Conservation (phyloP, 2,888 invertebrate species). For the Sarcophaga caerulescens region DNA sequence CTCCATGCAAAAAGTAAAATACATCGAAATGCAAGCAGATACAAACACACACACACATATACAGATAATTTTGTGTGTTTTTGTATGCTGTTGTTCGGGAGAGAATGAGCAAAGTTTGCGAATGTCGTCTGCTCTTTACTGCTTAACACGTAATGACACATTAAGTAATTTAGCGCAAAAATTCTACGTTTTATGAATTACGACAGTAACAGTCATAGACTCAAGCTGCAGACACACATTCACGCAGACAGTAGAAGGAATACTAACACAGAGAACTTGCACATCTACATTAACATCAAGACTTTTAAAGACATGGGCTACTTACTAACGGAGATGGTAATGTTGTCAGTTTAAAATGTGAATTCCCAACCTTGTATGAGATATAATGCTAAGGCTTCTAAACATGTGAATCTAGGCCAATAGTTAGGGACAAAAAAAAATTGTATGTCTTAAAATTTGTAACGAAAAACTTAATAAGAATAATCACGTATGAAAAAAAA, state of each 20-base stretch:
- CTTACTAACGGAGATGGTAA: too few relatives aligned
- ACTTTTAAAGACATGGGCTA: too few relatives aligned
- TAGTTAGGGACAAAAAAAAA: too few relatives aligned
- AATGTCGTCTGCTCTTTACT: constrained; percentile 58
- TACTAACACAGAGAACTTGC: neutral
- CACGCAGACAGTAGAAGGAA: neutral
- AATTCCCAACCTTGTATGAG: too few relatives aligned
- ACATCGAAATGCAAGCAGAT: neutral
- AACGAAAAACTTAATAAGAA: too few relatives aligned
- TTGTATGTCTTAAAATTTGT: too few relatives aligned
- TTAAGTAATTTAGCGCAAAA: constrained; percentile 63
- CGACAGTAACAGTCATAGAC: constrained; percentile 7
- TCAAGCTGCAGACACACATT: neutral
- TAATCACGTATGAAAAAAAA: too few relatives aligned
- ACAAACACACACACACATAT: neutral
- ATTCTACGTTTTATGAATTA: constrained; percentile 54
- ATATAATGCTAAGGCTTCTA: too few relatives aligned
- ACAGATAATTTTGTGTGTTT: neutral
- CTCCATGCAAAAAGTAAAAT: constrained; percentile 39
- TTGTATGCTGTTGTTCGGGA: neutral
- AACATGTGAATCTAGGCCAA: too few relatives aligned
- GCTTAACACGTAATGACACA: constrained; percentile 56
- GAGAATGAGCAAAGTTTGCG: constrained; percentile 9
- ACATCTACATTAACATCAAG: neutral
- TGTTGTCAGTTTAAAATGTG: too few relatives aligned